Evolutionary conservation across 2,888 invertebrate species (phyloP), one percentile per base, ranked within the genome.

Genomic region (Ophion costatus): DNA sequence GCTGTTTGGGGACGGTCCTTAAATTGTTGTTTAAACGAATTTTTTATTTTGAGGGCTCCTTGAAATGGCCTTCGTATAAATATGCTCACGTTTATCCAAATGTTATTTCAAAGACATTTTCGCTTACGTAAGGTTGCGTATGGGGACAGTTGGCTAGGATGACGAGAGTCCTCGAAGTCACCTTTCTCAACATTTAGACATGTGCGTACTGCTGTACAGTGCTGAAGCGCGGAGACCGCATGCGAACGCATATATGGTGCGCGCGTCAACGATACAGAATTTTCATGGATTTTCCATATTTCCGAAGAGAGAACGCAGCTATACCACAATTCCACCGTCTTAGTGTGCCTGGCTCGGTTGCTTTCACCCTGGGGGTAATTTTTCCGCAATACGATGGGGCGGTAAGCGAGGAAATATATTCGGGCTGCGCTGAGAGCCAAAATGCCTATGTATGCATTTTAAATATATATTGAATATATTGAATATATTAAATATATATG

Each of bases 201-300:
- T 66, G 9, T n/a, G n/a, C 33, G 10, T 42, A 66, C 38, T 66
- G 66, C 42, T 20, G 33, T 57, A 38, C 63, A 67, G 74, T 69
- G 69, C 38, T 63, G 38, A 38, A 38, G 38, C 1, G 14, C 61
- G 17, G 45, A 69, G 42, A 67, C 67, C 67, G 14, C 11, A 45
- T 56, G 22, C 51, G 11, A 71, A 64, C 61, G 70, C 14, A 14
- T 29, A 61, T n/a, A 22, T 14, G 11, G 17, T 42, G 66, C 67
- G 66, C 67, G 38, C 1, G 45, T 69, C 66, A 24, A 66, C 59
- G 70, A 75, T 63, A 75, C 79, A 79, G 78, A 84, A 79, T 79
- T 84, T 84, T 79, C 84, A 79, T 82, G 70, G 70, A 56, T 80
- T 75, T 82, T 79, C 69, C 45, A 45, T 71, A 70, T 80, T 73